These are phyloP conservation scores for Etheostoma spectabile DNA, from an alignment of 2,113 vertebrate species.

Conservation along the genomic window DNA sequence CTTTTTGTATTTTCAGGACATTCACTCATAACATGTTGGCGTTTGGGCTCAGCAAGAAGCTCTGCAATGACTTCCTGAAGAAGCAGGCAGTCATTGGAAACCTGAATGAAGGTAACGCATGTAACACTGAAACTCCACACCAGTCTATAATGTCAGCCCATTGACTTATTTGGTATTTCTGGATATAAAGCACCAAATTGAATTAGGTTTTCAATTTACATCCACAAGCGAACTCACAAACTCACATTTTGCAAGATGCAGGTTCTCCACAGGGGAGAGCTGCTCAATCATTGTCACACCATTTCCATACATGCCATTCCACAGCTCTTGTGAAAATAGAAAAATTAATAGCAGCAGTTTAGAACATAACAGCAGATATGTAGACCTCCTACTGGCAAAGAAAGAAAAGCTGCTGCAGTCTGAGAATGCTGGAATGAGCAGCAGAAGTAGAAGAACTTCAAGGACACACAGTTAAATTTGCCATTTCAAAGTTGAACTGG, in stretches of 20 bases:
- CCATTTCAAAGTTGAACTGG: no score
- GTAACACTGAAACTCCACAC: background rate
- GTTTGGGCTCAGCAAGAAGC: constrained; percentile 93
- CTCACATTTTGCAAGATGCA: background rate
- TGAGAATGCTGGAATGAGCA: no score
- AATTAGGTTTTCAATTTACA: background rate
- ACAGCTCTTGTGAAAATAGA: background rate
- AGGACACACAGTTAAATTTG: no score
- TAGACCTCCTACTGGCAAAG: no score
- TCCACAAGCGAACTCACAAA: background rate
- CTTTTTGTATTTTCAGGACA: constrained; percentile 83
- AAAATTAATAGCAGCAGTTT: no score
- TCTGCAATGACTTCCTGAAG: constrained; percentile 96
- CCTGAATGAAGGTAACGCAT: constrained; percentile 90
- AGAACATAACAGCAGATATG: no score
- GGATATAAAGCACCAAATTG: background rate
- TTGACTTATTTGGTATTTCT: background rate
- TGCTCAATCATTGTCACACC: background rate
- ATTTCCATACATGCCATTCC: background rate
- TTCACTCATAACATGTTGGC: constrained; percentile 99
- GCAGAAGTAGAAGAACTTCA: no score
- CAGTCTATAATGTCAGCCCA: background rate
- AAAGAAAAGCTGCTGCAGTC: no score
- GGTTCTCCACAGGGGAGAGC: background rate
- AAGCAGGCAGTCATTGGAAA: constrained; percentile 97